phyloP scores from a whole-genome alignment of 2,113 vertebrate genomes.

The Oncorhynchus gorbuscha region DNA sequence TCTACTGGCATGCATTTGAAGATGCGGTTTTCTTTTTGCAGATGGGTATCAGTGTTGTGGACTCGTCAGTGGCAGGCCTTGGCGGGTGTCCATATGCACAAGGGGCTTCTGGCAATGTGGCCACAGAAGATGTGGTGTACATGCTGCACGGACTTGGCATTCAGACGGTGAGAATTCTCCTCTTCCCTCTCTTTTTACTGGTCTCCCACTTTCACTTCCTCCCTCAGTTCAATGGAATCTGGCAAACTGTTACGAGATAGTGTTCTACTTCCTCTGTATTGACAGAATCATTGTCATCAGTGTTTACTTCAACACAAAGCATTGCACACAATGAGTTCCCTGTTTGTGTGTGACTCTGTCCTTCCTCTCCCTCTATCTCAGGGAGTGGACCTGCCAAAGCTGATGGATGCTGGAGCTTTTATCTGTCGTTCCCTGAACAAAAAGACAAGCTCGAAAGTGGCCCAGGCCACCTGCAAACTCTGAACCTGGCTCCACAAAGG shows the following conservation, averaged over 20 bases:
- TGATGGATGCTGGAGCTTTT: constrained; percentile 88
- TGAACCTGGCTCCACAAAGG: constrained; percentile 57
- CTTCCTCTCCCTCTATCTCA: constrained; percentile 42
- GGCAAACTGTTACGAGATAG: too few relatives aligned
- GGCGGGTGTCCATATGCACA: constrained; percentile 94
- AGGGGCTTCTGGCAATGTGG: constrained; percentile 94
- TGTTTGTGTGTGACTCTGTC: background rate
- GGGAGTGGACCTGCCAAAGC: constrained; percentile 91
- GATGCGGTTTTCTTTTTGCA: constrained; percentile 52
- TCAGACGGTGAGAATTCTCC: constrained; percentile 79
- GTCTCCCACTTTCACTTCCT: background rate
- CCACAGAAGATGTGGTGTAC: constrained; percentile 94
- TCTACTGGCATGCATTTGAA: background rate
- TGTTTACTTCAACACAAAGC: background rate
- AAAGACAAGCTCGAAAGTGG: constrained; percentile 89
- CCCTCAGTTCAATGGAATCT: too few relatives aligned
- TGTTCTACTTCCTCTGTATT: too few relatives aligned
- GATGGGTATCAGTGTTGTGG: constrained; percentile 94
- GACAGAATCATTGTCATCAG: background rate
- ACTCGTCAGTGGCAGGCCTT: constrained; percentile 89
- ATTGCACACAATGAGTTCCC: background rate
- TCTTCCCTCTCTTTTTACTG: background rate
- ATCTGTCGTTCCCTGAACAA: constrained; percentile 91
- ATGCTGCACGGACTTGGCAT: constrained; percentile 94
- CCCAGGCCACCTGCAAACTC: constrained; percentile 88